Percentiles rank a stretch among this genome's conserved stretches.
phyloP scores from a whole-genome alignment of 2,888 invertebrate genomes.

The Apeira syringaria region DNA sequence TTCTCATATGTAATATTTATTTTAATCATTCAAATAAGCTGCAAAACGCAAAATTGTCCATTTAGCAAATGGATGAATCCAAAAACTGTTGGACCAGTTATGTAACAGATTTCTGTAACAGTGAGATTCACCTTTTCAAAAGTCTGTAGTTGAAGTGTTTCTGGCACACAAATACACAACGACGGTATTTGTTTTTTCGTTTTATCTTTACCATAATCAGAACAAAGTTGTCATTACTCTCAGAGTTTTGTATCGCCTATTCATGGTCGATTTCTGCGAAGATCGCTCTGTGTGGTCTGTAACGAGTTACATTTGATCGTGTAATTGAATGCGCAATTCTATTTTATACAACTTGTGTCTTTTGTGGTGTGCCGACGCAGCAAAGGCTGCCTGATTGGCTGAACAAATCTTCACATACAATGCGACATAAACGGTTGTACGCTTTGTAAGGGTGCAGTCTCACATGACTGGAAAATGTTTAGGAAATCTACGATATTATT shows the following conservation, averaged over 20 bases:
- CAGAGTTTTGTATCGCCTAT: constrained; percentile 14
- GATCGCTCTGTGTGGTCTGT: constrained; percentile 26
- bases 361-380: constrained; percentile 52
- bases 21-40: too few species aligned
- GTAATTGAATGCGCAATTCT: constrained; percentile 36
- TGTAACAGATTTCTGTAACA: too few species aligned
- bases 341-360: constrained; percentile 50
- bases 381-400: constrained; percentile 54
- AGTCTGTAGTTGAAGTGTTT: too few species aligned
- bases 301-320: constrained; percentile 32
- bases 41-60: too few species aligned
- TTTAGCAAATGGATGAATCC: too few species aligned
- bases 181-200: not conserved
- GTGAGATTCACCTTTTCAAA: too few species aligned
- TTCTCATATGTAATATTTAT: too few species aligned
- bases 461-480: too few species aligned
- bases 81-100: too few species aligned
- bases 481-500: too few species aligned
- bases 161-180: not conserved
- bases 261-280: constrained; percentile 6
- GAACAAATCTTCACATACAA: constrained; percentile 59
- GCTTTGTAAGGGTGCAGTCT: not conserved
- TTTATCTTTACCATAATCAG: constrained; percentile 4
- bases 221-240: constrained; percentile 4
- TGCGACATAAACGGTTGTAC: constrained; percentile 61